phyloP scores from a whole-genome alignment of 2,113 vertebrate genomes.

The Odontesthes bonariensis region DNA sequence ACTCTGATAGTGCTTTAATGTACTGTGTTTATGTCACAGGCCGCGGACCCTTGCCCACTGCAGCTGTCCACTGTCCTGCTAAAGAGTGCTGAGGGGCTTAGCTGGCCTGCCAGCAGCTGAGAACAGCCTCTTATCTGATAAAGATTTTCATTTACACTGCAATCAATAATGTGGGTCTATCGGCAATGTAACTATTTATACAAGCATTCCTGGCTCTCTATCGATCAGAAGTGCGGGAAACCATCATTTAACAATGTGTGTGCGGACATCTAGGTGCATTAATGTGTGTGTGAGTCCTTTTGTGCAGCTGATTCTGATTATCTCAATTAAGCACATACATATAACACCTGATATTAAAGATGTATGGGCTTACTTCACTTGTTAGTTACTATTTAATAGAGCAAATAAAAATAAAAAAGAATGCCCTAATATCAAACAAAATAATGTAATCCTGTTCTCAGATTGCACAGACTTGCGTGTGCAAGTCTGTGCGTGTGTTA shows the following conservation, averaged over 20 bases:
- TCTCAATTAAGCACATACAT: conserved; percentile 49
- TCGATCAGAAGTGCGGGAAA: conserved; percentile 81
- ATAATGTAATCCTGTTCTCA: conserved; percentile 10
- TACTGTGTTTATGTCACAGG: conserved; percentile 83
- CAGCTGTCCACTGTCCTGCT: conserved; percentile 78
- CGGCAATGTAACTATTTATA: conserved; percentile 83
- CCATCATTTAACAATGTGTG: conserved; percentile 75
- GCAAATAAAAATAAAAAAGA: neutral
- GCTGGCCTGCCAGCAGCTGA: conserved; percentile 73
- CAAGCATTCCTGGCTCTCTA: conserved; percentile 80
- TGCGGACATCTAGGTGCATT: conserved; percentile 39
- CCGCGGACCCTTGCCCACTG: conserved; percentile 81
- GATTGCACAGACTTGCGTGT: conserved; percentile 21
- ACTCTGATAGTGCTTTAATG: conserved; percentile 82
- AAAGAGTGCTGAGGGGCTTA: conserved; percentile 55
- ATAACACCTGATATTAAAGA: conserved; percentile 32
- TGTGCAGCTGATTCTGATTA: conserved; percentile 53
- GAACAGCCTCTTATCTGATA: conserved; percentile 82
- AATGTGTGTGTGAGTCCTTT: conserved; percentile 58
- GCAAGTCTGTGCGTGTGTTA: conserved; percentile 39
- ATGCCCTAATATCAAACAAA: conserved; percentile 15
- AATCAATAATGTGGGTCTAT: conserved; percentile 82
- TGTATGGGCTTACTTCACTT: neutral
- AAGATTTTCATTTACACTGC: conserved; percentile 84
- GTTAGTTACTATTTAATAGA: conserved; percentile 5